These are phyloP conservation scores for Coracopsis vasa DNA, from an alignment of 2,113 vertebrate genomes.

Conservation along the genomic window DNA sequence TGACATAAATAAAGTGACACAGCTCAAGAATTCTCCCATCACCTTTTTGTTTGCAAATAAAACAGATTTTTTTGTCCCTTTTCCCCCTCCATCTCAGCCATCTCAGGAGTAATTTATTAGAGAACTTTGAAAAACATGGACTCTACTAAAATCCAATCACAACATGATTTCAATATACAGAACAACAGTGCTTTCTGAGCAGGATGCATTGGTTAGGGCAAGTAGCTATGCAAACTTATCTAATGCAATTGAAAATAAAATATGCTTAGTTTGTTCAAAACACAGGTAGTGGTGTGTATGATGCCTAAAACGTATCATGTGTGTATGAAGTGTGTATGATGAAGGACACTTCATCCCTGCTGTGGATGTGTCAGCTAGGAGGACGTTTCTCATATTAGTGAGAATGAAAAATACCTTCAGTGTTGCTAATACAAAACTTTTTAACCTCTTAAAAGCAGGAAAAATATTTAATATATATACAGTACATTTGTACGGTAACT, in stretches of 20 bases:
- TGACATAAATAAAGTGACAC: neutral
- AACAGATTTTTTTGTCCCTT: neutral
- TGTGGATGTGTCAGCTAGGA: neutral
- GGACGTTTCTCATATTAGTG: neutral
- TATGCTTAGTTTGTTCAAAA: neutral
- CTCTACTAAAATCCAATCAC: neutral
- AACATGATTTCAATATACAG: neutral
- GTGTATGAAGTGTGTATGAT: accelerated
- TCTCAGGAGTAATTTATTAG: neutral
- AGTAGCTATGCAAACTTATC: neutral
- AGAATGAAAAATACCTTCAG: neutral
- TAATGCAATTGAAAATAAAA: neutral
- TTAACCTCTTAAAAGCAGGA: neutral
- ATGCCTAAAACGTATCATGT: accelerated
- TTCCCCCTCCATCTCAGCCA: neutral
- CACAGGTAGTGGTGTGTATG: neutral
- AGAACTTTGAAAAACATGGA: neutral
- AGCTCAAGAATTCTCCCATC: neutral
- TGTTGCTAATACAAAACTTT: neutral
- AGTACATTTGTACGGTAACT: neutral
- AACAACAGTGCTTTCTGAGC: neutral
- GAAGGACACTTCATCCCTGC: neutral
- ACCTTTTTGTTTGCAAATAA: neutral
- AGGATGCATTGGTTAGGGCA: neutral
- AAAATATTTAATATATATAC: neutral